phyloP scores from a whole-genome alignment of 2,113 vertebrate genomes.

The Tachysurus vachellii region DNA sequence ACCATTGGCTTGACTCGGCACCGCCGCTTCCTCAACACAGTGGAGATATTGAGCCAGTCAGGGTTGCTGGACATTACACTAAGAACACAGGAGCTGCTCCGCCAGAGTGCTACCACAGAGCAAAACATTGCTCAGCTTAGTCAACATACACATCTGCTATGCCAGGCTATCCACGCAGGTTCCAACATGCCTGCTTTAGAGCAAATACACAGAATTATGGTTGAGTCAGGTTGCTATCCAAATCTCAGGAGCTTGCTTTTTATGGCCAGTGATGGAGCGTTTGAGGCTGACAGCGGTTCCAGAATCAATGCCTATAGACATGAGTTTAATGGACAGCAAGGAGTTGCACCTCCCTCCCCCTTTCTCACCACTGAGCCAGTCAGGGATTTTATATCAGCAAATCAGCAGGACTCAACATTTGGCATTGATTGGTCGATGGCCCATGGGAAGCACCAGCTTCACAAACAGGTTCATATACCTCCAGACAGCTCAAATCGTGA shows the following conservation, averaged over 20 bases:
- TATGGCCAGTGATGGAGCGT: not conserved
- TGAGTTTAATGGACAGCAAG: slow-evolving; percentile 1
- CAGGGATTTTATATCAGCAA: not conserved
- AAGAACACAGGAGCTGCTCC: slow-evolving; percentile 70
- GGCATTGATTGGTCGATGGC: slow-evolving; percentile 28
- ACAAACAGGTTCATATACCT: slow-evolving; percentile 49
- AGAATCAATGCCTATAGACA: not conserved
- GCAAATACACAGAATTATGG: slow-evolving; percentile 63
- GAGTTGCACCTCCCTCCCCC: slow-evolving; percentile 6
- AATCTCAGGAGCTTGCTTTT: slow-evolving; percentile 47
- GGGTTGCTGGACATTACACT: slow-evolving; percentile 72
- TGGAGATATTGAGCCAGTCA: slow-evolving; percentile 68
- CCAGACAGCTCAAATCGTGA: slow-evolving; percentile 68
- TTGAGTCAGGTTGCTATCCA: slow-evolving; percentile 64
- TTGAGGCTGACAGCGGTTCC: slow-evolving; percentile 20
- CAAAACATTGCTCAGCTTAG: slow-evolving; percentile 67
- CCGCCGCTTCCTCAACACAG: slow-evolving; percentile 70
- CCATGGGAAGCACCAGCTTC: not conserved
- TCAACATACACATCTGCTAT: slow-evolving; percentile 69
- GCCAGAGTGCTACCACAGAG: slow-evolving; percentile 64
- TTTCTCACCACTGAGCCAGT: slow-evolving; percentile 1
- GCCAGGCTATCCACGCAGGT: slow-evolving; percentile 52
- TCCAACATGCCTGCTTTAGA: slow-evolving; percentile 46
- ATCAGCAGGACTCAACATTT: not conserved
- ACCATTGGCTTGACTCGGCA: slow-evolving; percentile 36